Evolutionary conservation across 1,140 invertebrate species (phyloP), one percentile per base, ranked within the genome.

Genomic region (Leptoteleia sp.): DNA sequence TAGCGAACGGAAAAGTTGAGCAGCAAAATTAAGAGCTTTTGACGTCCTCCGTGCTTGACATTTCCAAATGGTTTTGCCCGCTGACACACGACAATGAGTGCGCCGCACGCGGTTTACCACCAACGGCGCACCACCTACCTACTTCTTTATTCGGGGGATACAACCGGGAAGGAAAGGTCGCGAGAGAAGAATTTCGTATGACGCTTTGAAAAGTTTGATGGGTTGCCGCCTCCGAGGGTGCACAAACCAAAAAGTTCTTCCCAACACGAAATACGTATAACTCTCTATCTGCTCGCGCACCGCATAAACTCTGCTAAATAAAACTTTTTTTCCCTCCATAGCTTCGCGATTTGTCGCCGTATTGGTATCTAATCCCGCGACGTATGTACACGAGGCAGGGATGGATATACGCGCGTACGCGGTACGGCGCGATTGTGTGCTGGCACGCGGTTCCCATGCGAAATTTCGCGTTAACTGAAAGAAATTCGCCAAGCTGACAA

Each of bases 11-110:
- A 43, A 65, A 67, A 59, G 35, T 68, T 40, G 64, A 68, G 57
- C 33, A 48, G 13, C 12, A 13, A 65, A 77, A 77, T 64, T 70
- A 71, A 64, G 50, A 42, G 57, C 73, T 76, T 68, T 76, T 68
- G 47, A 62, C 54, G 47, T 68, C 12, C 31, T 12, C 9, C 40
- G 31, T 59, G 37, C 57, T 43, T 54, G 38, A 61, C 57, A 17
- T 57, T 76, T 64, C 38, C 33, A 68, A 54, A 64, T 57, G 45
- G 42, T 17, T 48, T 8, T 45, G 15, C 9, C 11, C 22, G 43
- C 17, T 37, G 43, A 35, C n/a, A n/a, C n/a, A n/a, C n/a, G n/a
- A n/a, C n/a, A n/a, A n/a, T n/a, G n/a, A n/a, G n/a, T n/a, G n/a
- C n/a, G n/a, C n/a, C n/a, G n/a, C n/a, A n/a, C n/a, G n/a, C n/a